Evolutionary conservation across 1,140 invertebrate species (phyloP), one percentile per base, ranked within the genome.

Genomic region (Drosophila funebris): DNA sequence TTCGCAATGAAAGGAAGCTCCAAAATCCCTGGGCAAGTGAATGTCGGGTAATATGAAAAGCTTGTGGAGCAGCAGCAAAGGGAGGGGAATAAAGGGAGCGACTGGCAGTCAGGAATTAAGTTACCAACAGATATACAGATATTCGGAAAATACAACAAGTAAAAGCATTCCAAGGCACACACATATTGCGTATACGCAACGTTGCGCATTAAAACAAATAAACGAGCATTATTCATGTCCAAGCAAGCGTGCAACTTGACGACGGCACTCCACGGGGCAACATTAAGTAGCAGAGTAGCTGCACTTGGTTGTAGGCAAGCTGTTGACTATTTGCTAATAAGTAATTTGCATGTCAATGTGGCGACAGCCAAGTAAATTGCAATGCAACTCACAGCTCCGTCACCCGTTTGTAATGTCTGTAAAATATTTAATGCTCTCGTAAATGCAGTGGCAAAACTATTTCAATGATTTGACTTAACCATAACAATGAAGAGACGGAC

Each of bases 161-260:
- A 39, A 48, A 64, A 39, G 29, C 31, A 41, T 37, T 50, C 44
- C 37, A 4, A 54, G 13, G 7, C 52, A 27, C 46, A 57, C 43
- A 48, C 53, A 77, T 74, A 56, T 63, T 82, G 78, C 82, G 82
- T 85, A 85, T 87, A 85, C 78, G 82, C 82, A 70, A 81, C 74
- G 82, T 63, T 78, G 73, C 66, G 69, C 78, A 87, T 77, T 63
- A 72, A 82, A 62, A 61, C 67, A 87, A 87, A 81, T 81, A 87
- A 75, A 60, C 74, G 56, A 54, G 67, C 61, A 81, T 87, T 87
- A 81, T 87, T 82, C 67, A 63, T 78, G 83, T 72, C 41, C 82
- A 81, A 43, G 62, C 81, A 81, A 57, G 70, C 82, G 77, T 87
- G 62, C 54, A 81, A 81, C 74, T 80, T 61, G 60, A 64, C 56